These are phyloP conservation scores for Zaprionus davidi DNA, from an alignment of 1,140 invertebrate genomes.

Conservation along the genomic window DNA sequence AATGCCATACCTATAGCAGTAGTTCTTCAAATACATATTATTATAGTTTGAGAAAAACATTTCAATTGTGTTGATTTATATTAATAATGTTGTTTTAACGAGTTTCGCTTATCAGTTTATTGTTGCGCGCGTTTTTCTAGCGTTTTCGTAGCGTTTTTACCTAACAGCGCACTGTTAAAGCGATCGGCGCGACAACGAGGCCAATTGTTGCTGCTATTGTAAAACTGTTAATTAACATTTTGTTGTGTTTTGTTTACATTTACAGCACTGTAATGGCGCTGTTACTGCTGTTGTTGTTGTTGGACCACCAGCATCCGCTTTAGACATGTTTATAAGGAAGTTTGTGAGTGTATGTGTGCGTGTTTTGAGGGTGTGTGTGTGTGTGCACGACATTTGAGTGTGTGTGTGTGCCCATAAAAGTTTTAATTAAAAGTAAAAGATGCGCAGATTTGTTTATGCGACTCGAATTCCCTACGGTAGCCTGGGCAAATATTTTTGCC, in stretches of 20 bases:
- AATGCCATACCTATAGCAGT: slow-evolving; percentile 76
- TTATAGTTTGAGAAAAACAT: slow-evolving; percentile 83
- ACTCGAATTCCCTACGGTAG: slow-evolving; percentile 54
- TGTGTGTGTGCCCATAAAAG: slow-evolving; percentile 47
- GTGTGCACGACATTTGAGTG: background rate
- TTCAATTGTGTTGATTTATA: slow-evolving; percentile 7
- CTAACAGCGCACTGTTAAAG: slow-evolving; percentile 27
- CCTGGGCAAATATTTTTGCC: slow-evolving; percentile 69
- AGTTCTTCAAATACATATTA: slow-evolving; percentile 82
- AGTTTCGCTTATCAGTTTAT: background rate
- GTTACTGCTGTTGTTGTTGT: slow-evolving; percentile 8
- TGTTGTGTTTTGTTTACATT: slow-evolving; percentile 61
- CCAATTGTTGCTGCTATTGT: slow-evolving; percentile 37
- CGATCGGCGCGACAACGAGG: slow-evolving; percentile 14
- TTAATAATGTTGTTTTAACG: background rate
- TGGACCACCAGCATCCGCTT: slow-evolving; percentile 68
- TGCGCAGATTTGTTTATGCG: slow-evolving; percentile 56
- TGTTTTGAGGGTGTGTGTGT: background rate
- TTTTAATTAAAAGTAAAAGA: slow-evolving; percentile 71
- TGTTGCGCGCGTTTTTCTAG: background rate
- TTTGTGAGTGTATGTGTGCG: slow-evolving; percentile 2
- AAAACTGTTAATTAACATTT: slow-evolving; percentile 66
- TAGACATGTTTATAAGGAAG: slow-evolving; percentile 40
- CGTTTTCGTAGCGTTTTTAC: slow-evolving; percentile 40
- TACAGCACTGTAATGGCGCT: slow-evolving; percentile 38